Evolutionary conservation across 2,888 invertebrate species (phyloP).

Genomic region (Napeogenes inachia): DNA sequence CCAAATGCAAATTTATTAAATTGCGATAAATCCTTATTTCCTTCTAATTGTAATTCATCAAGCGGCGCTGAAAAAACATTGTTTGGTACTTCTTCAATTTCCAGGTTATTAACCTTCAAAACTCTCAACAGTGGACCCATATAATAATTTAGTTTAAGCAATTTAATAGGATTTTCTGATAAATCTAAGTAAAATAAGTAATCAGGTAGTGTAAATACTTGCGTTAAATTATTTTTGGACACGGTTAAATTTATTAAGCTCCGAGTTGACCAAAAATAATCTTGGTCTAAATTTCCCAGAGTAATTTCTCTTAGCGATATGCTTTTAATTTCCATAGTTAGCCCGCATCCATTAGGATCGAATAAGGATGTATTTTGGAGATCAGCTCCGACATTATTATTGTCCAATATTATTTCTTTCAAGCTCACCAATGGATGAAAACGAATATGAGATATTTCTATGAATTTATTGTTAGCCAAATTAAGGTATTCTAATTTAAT

Average conservation of each 20-base stretch:
- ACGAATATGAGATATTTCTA: conserved; percentile 47
- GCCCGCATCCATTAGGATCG: conserved; percentile 49
- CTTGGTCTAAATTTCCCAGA: conserved; percentile 45
- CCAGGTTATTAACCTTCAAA: conserved; percentile 76
- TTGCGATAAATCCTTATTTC: conserved; percentile 68
- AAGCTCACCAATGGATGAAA: conserved; percentile 55
- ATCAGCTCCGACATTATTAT: conserved; percentile 56
- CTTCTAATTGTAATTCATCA: conserved; percentile 70
- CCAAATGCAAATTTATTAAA: conserved; percentile 67
- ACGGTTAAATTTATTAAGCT: conserved; percentile 62
- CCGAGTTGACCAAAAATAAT: conserved; percentile 55
- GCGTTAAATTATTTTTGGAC: conserved; percentile 71
- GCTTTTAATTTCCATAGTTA: conserved; percentile 47
- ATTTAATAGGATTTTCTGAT: conserved; percentile 75
- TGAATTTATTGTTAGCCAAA: conserved; percentile 59
- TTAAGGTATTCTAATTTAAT: conserved; percentile 57
- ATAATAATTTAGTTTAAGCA: background rate
- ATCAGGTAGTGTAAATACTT: conserved; percentile 73
- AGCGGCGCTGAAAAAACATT: conserved; percentile 74
- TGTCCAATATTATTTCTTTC: conserved; percentile 57
- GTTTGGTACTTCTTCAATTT: conserved; percentile 68
- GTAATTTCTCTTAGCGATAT: conserved; percentile 50
- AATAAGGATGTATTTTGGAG: conserved; percentile 48
- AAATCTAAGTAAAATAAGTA: conserved; percentile 77
- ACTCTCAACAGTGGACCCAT: conserved; percentile 47